Percentiles rank a stretch among this genome's conserved stretches.
Conservation (phyloP, 2,113 vertebrate species). For the Misgurnus anguillicaudatus region DNA sequence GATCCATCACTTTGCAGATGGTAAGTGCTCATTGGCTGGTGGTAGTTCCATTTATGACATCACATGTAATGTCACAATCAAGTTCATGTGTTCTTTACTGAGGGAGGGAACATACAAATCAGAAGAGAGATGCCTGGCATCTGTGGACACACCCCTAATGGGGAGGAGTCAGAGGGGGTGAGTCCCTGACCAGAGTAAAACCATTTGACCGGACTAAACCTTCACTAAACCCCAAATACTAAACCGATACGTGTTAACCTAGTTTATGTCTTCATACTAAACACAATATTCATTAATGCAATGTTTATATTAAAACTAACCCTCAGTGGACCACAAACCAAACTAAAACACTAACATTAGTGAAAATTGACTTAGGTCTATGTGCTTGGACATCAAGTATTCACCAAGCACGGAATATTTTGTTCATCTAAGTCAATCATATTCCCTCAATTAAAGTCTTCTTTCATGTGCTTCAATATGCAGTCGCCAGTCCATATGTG, state of each 20-base stretch:
- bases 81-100: constrained; percentile 65
- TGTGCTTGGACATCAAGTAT: not conserved
- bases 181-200: constrained; percentile 55
- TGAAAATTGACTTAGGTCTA: too few relatives aligned
- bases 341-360: constrained; percentile 14
- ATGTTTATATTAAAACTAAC: not conserved
- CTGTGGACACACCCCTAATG: constrained; percentile 48
- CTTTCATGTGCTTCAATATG: not conserved
- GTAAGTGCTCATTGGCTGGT: constrained; percentile 67
- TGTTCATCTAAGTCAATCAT: too few relatives aligned
- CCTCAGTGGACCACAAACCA: not conserved
- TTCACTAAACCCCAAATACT: constrained; percentile 17
- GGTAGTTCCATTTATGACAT: constrained; percentile 9
- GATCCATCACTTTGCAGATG: constrained; percentile 74
- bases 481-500: too few relatives aligned
- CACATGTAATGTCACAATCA: constrained; percentile 31
- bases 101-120: constrained; percentile 71
- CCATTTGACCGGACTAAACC: constrained; percentile 1
- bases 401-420: too few relatives aligned
- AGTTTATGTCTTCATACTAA: not conserved
- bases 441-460: too few relatives aligned
- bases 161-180: constrained; percentile 67
- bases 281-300: not conserved
- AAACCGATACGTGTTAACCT: not conserved
- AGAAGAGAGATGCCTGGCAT: constrained; percentile 59